Conservation (phyloP, 2,888 invertebrate genomes). For the Coenonympha glycerion region DNA sequence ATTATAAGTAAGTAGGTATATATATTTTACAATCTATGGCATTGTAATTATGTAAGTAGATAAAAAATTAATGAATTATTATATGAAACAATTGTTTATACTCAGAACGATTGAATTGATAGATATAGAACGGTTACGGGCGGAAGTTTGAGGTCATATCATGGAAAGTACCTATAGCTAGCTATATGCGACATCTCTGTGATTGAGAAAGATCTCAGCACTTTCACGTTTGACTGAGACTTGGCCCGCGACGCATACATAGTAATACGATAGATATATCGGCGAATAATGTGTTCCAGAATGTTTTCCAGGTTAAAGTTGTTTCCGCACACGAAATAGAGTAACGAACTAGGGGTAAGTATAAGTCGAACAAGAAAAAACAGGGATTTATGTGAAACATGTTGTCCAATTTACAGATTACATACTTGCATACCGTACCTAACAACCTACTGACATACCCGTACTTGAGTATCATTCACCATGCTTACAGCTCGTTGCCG, state of each 20-base stretch:
- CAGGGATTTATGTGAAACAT: slow-evolving; percentile 58
- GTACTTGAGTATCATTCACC: neutral
- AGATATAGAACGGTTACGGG: slow-evolving; percentile 26
- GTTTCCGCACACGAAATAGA: slow-evolving; percentile 40
- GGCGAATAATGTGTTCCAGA: slow-evolving; percentile 62
- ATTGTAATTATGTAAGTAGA: slow-evolving; percentile 32
- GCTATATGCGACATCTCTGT: too few species aligned
- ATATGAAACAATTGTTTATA: too few species aligned
- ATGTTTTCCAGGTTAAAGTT: slow-evolving; percentile 61
- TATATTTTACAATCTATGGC: slow-evolving; percentile 44
- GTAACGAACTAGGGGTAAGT: slow-evolving; percentile 41
- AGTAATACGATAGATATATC: slow-evolving; percentile 28
- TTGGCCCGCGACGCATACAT: too few species aligned
- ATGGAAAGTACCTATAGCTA: too few species aligned
- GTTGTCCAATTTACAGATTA: slow-evolving; percentile 30
- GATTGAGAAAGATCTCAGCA: too few species aligned
- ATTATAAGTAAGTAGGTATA: slow-evolving; percentile 44
- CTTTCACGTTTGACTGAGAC: too few species aligned
- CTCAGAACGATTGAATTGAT: slow-evolving; percentile 26
- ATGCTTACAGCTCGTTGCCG: too few species aligned
- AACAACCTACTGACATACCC: neutral
- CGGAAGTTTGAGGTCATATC: too few species aligned
- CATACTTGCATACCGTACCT: too few species aligned
- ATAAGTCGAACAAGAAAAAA: slow-evolving; percentile 54
- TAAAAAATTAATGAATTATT: too few species aligned